These are phyloP conservation scores for Cheilosia urbana DNA, from an alignment of 2,888 invertebrate species.

Conservation along the genomic window DNA sequence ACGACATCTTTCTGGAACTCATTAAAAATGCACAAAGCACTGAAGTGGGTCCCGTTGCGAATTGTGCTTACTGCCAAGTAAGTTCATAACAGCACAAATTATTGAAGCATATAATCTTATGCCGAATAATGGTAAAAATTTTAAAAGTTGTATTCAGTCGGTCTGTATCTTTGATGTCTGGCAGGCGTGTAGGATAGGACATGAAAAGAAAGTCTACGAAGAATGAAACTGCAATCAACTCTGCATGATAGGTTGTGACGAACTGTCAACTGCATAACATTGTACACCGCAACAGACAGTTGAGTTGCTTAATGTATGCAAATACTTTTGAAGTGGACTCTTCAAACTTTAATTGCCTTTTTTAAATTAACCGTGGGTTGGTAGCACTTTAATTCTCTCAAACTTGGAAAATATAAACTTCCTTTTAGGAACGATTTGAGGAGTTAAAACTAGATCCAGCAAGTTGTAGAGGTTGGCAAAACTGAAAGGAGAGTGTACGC, in stretches of 20 bases:
- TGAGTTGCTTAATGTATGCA: neutral
- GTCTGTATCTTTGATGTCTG: neutral
- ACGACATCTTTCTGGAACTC: conserved; percentile 44
- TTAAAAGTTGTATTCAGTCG: conserved; percentile 46
- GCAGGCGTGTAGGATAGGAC: neutral
- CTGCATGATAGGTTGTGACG: neutral
- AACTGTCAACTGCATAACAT: neutral
- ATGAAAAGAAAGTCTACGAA: neutral
- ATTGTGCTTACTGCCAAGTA: conserved; percentile 52
- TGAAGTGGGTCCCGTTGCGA: conserved; percentile 40
- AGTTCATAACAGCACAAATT: conserved; percentile 63
- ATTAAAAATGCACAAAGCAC: conserved; percentile 75
- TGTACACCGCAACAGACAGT: no score
- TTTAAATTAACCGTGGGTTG: no score
- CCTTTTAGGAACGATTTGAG: no score
- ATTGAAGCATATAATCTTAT: conserved; percentile 60
- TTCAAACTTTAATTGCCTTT: neutral
- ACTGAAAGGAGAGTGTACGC: no score
- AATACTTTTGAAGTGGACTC: conserved; percentile 4
- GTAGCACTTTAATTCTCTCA: no score
- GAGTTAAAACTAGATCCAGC: no score
- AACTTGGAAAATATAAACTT: no score
- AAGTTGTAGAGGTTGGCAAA: no score
- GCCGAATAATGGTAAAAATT: conserved; percentile 62
- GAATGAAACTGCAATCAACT: neutral